Evolutionary conservation across 1,140 invertebrate genomes (phyloP).

Genomic region (Zaprionus ornatus): DNA sequence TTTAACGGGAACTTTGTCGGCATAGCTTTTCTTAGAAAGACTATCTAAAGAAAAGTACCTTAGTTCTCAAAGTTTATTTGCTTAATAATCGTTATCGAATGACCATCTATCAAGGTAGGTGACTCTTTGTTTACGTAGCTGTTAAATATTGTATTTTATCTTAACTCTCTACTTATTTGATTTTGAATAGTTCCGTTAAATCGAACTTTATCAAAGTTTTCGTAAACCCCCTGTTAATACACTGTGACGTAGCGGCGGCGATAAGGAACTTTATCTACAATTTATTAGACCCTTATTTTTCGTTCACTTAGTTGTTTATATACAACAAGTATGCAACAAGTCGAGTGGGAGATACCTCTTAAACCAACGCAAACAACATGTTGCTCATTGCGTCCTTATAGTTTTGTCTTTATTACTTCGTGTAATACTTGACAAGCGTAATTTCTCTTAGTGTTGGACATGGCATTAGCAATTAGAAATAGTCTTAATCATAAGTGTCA

Average conservation of each 20-base stretch:
- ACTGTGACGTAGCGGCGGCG: neutral
- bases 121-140: neutral
- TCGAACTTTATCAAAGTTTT: neutral
- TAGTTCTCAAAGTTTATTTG: neutral
- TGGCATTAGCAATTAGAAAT: too few species aligned
- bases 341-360: neutral
- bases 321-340: neutral
- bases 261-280: neutral
- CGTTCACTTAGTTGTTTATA: neutral
- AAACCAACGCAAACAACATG: too few species aligned
- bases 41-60: neutral
- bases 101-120: neutral
- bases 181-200: neutral
- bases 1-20: too few species aligned
- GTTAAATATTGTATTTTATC: neutral
- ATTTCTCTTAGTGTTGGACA: too few species aligned
- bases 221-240: neutral
- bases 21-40: neutral
- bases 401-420: too few species aligned
- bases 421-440: too few species aligned
- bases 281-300: neutral
- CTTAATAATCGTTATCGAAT: neutral
- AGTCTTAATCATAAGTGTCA: too few species aligned
- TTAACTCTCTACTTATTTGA: neutral
- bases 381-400: too few species aligned